These are phyloP conservation scores for Pogonognathellus flavescens DNA, from an alignment of 1,140 invertebrate genomes.

Conservation along the genomic window DNA sequence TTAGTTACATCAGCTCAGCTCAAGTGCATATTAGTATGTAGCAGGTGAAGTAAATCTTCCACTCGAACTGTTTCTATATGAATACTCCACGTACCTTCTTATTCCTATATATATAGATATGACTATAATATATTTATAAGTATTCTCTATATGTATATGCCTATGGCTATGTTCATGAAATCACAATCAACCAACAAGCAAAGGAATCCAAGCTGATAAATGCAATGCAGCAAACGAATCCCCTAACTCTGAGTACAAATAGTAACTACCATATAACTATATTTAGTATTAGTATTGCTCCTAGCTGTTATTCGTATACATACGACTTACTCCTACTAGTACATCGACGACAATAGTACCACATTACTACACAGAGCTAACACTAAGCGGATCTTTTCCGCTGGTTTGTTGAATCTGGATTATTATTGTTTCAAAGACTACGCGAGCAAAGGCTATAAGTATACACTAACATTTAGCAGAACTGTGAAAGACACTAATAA, in stretches of 20 bases:
- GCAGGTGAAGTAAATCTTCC: conserved; percentile 7
- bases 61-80: no score
- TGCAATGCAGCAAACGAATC: not conserved
- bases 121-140: not conserved
- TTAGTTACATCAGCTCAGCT: not conserved
- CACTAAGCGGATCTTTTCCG: not conserved
- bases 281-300: no score
- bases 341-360: no score
- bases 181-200: not conserved
- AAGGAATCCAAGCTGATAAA: not conserved
- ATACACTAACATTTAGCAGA: no score
- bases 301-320: no score
- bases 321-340: no score
- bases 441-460: no score
- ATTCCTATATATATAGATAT: not conserved
- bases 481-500: no score
- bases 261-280: no score
- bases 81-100: no score
- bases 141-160: not conserved
- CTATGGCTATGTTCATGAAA: not conserved
- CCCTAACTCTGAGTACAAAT: no score
- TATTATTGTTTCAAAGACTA: not conserved
- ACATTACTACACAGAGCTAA: not conserved
- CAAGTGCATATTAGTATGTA: conserved; percentile 12
- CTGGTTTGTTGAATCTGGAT: not conserved